Percentiles rank a stretch among this genome's conserved stretches.
These are phyloP conservation scores for Chrosomus eos DNA, from an alignment of 2,797 vertebrate species.

Conservation along the genomic window DNA sequence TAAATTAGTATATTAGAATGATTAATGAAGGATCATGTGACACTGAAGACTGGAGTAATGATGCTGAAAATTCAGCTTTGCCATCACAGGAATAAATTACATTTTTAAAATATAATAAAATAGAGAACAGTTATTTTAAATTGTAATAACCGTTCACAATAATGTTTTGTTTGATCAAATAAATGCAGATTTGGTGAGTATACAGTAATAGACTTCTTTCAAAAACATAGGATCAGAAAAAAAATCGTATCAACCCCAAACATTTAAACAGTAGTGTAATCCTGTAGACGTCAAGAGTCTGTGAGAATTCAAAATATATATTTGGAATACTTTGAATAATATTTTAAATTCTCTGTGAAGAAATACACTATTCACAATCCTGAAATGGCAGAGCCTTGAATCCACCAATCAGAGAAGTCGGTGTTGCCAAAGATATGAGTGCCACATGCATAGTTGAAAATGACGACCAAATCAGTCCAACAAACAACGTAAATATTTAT, in stretches of 20 bases:
- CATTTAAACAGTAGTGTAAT: background rate
- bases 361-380: no score
- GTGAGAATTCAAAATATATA: background rate
- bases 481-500: background rate
- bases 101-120: no score
- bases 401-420: background rate
- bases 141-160: no score
- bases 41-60: background rate
- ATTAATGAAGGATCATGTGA: background rate
- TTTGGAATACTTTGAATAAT: background rate
- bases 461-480: background rate
- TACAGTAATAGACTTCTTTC: no score
- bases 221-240: no score
- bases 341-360: background rate
- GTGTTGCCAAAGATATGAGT: background rate
- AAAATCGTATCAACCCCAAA: no score
- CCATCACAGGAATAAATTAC: no score
- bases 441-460: background rate
- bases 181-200: no score
- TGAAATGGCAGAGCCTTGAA: background rate
- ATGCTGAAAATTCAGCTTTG: background rate
- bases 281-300: background rate
- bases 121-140: no score
- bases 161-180: no score
- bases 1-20: background rate